Base-by-base conservation (phyloP, 2,888 invertebrate species). In the Eupithecia insigniata region DNA sequence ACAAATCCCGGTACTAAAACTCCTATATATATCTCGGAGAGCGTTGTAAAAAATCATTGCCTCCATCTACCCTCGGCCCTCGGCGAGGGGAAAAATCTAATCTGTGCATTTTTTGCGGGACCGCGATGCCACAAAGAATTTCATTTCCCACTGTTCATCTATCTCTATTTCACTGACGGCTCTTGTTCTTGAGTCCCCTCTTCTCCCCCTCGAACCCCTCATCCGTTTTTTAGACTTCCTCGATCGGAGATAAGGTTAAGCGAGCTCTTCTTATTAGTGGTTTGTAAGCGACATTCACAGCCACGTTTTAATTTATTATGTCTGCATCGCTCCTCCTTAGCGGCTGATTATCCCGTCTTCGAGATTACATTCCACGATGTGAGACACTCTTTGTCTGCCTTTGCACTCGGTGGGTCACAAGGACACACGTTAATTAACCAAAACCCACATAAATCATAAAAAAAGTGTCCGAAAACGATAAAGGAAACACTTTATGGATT, bases 81-180 rank as follows among this genome's bases (percentile, higher is more conserved):
- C 85, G 84, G 87, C 87, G 90, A 91, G 90, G 93, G 93, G 94
- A 93, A 94, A 86, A 94, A 94, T 94, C 94, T 94, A 94, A 94
- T 94, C 94, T 94, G 93, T 92, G 93, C 93, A 94, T 94, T 94
- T 94, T 94, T 94, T 94, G 94, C 94, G 94, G 91, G 94, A 92
- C 93, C 93, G 93, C 93, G 93, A 93, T 92, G 92, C 94, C 94
- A 94, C 94, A 94, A 94, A 94, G 94, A 94, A 94, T 94, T 94
- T 94, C 94, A 94, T 94, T 94, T 94, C 94, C 94, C 93, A 93
- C 93, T 94, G 94, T 94, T 94, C 94, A 94, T 94, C 94, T 94
- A 93, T 94, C 94, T 94, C 94, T 93, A 93, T 94, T 94, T 92
- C 93, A 93, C 90, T 94, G 94, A 94, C 94, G 92, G 90, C 93